phyloP scores from a whole-genome alignment of 1,140 invertebrate genomes.

The Geopemphigus sp. region DNA sequence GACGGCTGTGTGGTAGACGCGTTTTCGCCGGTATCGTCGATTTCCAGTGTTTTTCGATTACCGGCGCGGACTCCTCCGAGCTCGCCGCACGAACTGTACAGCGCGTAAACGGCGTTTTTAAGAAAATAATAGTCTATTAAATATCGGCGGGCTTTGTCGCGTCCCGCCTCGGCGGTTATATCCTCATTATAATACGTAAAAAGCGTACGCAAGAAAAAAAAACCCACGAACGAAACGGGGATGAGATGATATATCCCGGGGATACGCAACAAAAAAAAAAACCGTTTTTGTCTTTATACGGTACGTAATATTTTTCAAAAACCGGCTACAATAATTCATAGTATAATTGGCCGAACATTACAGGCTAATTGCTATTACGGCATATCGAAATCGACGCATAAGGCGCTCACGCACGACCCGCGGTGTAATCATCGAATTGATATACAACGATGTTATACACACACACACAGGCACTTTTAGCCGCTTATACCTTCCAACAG shows the following conservation, averaged over 20 bases:
- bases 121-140: slow-evolving; percentile 6
- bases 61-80: no score
- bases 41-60: neutral
- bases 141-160: neutral
- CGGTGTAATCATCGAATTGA: neutral
- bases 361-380: slow-evolving; percentile 23
- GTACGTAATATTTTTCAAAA: slow-evolving; percentile 5
- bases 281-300: neutral
- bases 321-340: slow-evolving; percentile 26
- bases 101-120: neutral
- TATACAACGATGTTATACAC: neutral
- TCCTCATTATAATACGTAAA: slow-evolving; percentile 7
- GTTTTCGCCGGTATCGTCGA: slow-evolving; percentile 4
- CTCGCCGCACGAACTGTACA: neutral
- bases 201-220: neutral
- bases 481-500: neutral
- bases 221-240: no score
- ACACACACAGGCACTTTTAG: no score
- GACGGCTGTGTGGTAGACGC: neutral
- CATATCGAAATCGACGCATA: slow-evolving; percentile 4
- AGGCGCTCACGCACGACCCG: neutral
- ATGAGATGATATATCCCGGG: neutral
- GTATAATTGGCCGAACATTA: slow-evolving; percentile 21
- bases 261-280: neutral
- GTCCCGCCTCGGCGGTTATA: neutral